These are phyloP conservation scores for crab-eating macaque (Macaca fascicularis) DNA, from an alignment of 2,113 vertebrate genomes.

Conservation along the genomic window DNA sequence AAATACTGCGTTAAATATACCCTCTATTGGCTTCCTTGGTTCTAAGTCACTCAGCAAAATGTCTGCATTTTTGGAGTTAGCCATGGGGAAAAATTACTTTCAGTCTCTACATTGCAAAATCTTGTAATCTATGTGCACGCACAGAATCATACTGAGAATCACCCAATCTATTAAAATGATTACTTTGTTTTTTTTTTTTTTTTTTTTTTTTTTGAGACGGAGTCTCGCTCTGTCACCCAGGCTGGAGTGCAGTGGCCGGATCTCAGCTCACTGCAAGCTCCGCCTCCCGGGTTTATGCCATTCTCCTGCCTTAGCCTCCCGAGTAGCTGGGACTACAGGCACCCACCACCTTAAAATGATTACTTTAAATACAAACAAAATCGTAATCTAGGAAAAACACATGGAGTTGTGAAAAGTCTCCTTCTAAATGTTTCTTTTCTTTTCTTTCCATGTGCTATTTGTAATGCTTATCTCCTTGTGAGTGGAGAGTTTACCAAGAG, in stretches of 20 bases:
- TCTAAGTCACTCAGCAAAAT: constrained; percentile 25
- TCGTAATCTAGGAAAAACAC: not conserved
- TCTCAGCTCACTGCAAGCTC: no score
- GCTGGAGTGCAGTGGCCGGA: no score
- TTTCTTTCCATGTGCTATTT: not conserved
- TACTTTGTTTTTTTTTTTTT: not conserved
- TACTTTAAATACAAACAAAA: constrained; percentile 17
- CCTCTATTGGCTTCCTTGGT: not conserved
- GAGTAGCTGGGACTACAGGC: no score
- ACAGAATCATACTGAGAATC: not conserved
- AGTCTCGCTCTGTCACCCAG: no score
- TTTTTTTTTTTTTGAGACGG: no score
- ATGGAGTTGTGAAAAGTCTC: not conserved
- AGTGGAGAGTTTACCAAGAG: not conserved
- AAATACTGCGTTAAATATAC: constrained; percentile 9
- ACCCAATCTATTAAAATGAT: not conserved
- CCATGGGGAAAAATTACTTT: constrained; percentile 2
- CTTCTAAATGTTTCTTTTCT: not conserved
- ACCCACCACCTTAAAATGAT: not conserved
- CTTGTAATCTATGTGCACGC: not conserved
- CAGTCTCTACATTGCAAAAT: not conserved
- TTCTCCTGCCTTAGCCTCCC: no score
- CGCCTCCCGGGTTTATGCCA: no score
- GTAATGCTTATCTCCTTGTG: not conserved
- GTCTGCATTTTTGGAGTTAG: constrained; percentile 49